A percentile compares a stretch with the other conserved stretches of the same genome.
Evolutionary conservation across 2,888 invertebrate genomes (phyloP).

Genomic region (Amblyjoppa fuscipennis): DNA sequence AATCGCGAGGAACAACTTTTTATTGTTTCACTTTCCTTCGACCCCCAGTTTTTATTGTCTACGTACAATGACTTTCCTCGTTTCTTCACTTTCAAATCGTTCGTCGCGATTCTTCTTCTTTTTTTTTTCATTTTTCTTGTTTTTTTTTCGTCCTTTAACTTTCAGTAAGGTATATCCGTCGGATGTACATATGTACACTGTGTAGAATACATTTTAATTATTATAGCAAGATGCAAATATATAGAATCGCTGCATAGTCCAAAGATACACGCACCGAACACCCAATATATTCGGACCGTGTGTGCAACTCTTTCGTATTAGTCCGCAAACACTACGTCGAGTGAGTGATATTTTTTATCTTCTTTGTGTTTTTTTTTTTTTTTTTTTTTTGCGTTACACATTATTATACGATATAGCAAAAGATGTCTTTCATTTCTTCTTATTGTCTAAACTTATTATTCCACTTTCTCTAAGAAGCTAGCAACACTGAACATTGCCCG

Average conservation of each 20-base stretch:
- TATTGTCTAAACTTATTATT: conserved; percentile 64
- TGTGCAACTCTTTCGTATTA: conserved; percentile 32
- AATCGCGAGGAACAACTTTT: conserved; percentile 44
- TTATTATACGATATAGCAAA: conserved; percentile 75
- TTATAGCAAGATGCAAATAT: conserved; percentile 61
- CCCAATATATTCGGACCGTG: conserved; percentile 31
- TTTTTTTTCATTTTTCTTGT: neutral
- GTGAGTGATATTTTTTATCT: conserved; percentile 48
- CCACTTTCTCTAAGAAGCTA: conserved; percentile 73
- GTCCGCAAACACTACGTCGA: conserved; percentile 59
- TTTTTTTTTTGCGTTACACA: conserved; percentile 54
- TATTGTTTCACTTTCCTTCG: neutral
- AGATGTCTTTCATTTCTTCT: conserved; percentile 65
- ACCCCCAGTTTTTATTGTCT: conserved; percentile 61
- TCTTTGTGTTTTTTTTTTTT: conserved; percentile 30
- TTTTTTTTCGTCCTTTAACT: conserved; percentile 30
- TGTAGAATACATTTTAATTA: conserved; percentile 51
- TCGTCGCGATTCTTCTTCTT: neutral
- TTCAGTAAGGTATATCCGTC: conserved; percentile 44
- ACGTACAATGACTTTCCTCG: conserved; percentile 33
- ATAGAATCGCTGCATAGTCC: conserved; percentile 55
- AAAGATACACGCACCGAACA: conserved; percentile 45
- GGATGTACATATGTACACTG: conserved; percentile 68
- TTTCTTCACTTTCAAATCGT: conserved; percentile 17
- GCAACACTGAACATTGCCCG: conserved; percentile 76